Evolutionary conservation across 2,113 vertebrate species (phyloP).

Genomic region (Pungitius pungitius): DNA sequence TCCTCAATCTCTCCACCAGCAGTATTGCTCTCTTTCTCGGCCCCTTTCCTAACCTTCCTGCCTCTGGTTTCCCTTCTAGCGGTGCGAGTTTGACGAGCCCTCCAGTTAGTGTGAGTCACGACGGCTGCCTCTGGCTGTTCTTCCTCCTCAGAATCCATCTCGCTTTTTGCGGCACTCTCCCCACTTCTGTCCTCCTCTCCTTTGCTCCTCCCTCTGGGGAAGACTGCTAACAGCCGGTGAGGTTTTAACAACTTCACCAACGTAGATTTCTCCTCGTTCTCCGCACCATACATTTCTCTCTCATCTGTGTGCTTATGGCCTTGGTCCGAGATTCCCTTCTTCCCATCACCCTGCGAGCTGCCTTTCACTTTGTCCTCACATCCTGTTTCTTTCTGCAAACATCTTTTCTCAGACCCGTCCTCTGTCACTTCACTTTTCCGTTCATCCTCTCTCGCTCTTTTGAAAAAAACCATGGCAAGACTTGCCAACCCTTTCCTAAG

Average conservation of each 20-base stretch:
- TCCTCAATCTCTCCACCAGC: slow-evolving; percentile 3
- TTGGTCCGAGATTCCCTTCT: not conserved
- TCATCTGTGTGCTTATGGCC: not conserved
- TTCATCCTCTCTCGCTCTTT: not conserved
- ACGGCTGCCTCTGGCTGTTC: not conserved
- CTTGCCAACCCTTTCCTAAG: not conserved
- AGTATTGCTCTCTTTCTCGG: slow-evolving; percentile 1
- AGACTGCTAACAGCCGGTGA: not conserved
- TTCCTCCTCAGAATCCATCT: not conserved
- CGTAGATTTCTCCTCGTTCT: not conserved
- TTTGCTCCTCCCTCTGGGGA: slow-evolving; percentile 26
- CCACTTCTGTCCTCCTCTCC: slow-evolving; percentile 11
- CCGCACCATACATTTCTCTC: not conserved
- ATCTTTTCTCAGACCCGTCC: not conserved
- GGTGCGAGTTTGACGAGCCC: slow-evolving; percentile 55
- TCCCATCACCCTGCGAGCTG: not conserved
- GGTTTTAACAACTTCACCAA: not conserved
- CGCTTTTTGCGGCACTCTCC: slow-evolving; percentile 19
- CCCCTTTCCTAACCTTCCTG: slow-evolving; percentile 26
- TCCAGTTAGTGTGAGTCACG: slow-evolving; percentile 48
- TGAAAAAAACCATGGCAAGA: slow-evolving; percentile 24
- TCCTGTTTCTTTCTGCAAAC: not conserved
- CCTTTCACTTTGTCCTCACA: not conserved
- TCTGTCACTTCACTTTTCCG: slow-evolving; percentile 31
- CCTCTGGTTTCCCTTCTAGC: slow-evolving; percentile 56